phyloP scores from a whole-genome alignment of 2,113 vertebrate genomes.

The Lagenorhynchus albirostris region DNA sequence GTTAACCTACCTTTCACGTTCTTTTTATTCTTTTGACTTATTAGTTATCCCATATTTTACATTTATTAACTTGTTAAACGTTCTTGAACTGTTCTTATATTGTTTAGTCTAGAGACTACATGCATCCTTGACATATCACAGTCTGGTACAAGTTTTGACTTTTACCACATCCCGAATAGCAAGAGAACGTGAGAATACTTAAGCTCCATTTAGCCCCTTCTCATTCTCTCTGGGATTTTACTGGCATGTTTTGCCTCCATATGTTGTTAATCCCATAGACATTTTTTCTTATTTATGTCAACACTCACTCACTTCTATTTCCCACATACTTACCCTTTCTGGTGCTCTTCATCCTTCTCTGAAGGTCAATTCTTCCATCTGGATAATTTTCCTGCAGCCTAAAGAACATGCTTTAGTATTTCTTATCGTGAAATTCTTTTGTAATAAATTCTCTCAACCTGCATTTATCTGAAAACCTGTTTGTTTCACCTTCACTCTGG shows the following conservation, averaged over 20 bases:
- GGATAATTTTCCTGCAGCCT: background rate
- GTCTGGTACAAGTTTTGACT: background rate
- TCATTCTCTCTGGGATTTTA: background rate
- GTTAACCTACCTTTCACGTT: background rate
- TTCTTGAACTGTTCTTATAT: background rate
- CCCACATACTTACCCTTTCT: background rate
- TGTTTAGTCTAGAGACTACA: background rate
- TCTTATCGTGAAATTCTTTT: background rate
- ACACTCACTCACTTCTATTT: background rate
- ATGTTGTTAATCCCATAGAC: background rate
- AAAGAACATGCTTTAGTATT: background rate
- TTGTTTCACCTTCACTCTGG: background rate
- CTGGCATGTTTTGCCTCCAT: background rate
- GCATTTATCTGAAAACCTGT: background rate
- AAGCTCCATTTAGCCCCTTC: background rate
- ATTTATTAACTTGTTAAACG: background rate
- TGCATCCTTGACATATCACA: background rate
- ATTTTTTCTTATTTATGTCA: background rate
- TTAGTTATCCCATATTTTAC: background rate
- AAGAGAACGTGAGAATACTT: background rate
- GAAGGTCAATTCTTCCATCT: background rate
- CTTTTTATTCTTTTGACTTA: background rate
- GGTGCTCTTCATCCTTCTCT: background rate
- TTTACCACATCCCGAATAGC: background rate
- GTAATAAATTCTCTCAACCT: background rate